Conservation (phyloP, 92 coral and sea anemone species). For the Parazoanthus atlanticus region DNA sequence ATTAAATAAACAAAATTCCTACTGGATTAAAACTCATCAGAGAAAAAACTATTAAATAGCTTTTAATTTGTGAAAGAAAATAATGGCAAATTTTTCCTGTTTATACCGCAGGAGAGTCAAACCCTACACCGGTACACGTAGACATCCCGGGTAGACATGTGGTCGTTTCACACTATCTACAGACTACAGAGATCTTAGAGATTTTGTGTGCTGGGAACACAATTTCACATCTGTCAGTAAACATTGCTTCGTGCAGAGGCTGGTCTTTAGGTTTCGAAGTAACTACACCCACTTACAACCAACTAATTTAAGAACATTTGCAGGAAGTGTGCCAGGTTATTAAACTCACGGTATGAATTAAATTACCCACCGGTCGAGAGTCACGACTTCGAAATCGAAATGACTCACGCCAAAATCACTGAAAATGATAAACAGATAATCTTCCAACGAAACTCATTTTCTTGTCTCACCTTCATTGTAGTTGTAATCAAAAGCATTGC, state of each 20-base stretch:
- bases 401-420: too few species aligned
- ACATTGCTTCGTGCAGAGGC: not conserved
- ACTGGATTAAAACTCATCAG: not conserved
- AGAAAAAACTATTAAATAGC: not conserved
- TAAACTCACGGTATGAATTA: not conserved
- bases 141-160: too few species aligned
- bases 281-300: not conserved
- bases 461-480: constrained; percentile 35
- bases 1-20: not conserved
- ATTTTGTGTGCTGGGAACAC: too few species aligned
- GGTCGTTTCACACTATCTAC: not conserved
- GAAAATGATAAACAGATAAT: too few species aligned
- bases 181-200: not conserved
- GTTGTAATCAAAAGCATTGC: constrained; percentile 15
- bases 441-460: too few species aligned
- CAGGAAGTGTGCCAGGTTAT: not conserved
- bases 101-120: not conserved
- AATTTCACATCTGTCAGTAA: not conserved
- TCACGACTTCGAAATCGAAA: not conserved
- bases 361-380: not conserved
- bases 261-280: not conserved
- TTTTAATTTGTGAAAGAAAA: too few species aligned
- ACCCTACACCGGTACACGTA: not conserved
- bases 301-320: not conserved
- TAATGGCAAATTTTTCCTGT: not conserved